Percentiles rank a stretch among this genome's conserved stretches.
phyloP scores from a whole-genome alignment of 2,113 vertebrate species.

The Elephas maximus region DNA sequence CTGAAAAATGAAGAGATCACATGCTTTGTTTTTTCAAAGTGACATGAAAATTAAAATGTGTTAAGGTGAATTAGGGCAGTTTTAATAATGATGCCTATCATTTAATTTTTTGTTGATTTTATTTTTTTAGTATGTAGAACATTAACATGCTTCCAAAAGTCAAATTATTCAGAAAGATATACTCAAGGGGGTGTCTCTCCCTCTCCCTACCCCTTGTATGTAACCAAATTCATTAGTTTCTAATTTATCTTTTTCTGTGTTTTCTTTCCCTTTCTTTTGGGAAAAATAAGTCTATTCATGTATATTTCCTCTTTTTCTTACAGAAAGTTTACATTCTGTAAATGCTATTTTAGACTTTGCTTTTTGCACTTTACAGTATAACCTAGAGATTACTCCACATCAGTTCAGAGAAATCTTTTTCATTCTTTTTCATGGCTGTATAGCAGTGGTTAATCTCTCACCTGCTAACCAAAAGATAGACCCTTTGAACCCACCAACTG shows the following conservation, averaged over 20 bases:
- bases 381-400: background rate
- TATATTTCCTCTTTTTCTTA: background rate
- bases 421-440: background rate
- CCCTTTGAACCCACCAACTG: no score
- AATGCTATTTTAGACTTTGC: background rate
- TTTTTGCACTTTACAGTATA: background rate
- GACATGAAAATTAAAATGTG: conserved; percentile 36
- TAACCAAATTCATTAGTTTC: background rate
- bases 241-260: background rate
- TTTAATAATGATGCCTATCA: background rate
- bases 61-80: conserved; percentile 11
- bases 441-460: no score
- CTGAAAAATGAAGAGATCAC: conserved; percentile 46
- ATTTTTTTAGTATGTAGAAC: background rate
- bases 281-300: background rate
- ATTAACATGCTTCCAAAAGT: conserved; percentile 1
- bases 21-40: background rate
- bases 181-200: background rate
- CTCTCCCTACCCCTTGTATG: background rate
- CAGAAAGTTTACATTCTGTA: background rate
- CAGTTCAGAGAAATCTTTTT: background rate
- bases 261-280: background rate
- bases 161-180: background rate
- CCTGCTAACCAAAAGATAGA: no score
- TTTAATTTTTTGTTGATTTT: conserved; percentile 1